Base-by-base conservation (phyloP, 2,797 vertebrate species). In the Fistularia tabacaria region DNA sequence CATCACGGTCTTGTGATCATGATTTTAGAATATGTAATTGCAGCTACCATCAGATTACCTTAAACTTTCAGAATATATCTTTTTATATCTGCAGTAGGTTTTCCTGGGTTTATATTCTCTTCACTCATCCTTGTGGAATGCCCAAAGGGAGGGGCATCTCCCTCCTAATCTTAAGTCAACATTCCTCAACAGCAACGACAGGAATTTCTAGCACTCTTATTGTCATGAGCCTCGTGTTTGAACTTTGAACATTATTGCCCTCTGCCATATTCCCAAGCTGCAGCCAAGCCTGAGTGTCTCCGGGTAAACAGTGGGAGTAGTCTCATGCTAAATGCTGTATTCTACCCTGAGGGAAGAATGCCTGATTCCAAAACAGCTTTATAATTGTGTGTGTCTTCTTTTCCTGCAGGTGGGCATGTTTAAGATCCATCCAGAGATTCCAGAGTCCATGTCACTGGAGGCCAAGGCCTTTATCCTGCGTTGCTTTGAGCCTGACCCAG, bases 341-440 rank as follows among this genome's bases (percentile, higher is more conserved):
- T 36, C 41, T 36, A 10, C 14, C 13, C 37, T 9, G 37, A 38
- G 14, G 49, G 40, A 10, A 3, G 39, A 10, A 40, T 40, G 25
- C n/a, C n/a, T n/a, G 25, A 25, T 25, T 5, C 25, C 25, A 25
- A 40, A 40, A 40, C 10, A 10, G 39, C 39, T 40, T 40, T 10
- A 40, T 10, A 11, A 43, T 13, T 39, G 43, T 14, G 1, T n/a
- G 4, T 45, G 14, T 66, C 11, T 47, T 11, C 65, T 37, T 10
- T 13, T 4, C 73, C 49, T 64, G 69, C 66, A 99, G 97, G 97
- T 98, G 71, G 97, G 97, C 38, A 98, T 98, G 96, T 99, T 99
- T 76, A 99, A 99, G 90, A 98, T 99, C 82, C 97, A 99, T 59
- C 97, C 97, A 0, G 97, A 99, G 88, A 97, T 99, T 79, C 97